Evolutionary conservation across 2,888 invertebrate genomes (phyloP).

Genomic region (Mechanitis messenoides): DNA sequence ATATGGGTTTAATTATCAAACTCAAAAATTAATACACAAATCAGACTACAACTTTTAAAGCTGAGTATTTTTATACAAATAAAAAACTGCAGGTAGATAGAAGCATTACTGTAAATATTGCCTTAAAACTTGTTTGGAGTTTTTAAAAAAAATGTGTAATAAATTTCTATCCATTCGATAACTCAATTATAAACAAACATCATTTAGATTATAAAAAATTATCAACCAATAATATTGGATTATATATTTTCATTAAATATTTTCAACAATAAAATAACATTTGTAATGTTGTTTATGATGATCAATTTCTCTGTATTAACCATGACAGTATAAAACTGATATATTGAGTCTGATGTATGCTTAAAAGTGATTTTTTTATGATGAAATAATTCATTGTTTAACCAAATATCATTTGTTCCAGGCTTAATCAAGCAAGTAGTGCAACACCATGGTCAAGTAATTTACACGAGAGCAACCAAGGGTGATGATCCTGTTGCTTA

Average conservation of each 20-base stretch:
- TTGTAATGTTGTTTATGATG: constrained; percentile 44
- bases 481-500: constrained; percentile 90
- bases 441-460: constrained; percentile 96
- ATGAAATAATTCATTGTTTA: constrained; percentile 5
- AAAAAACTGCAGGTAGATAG: no score
- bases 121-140: no score
- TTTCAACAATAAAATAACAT: no score
- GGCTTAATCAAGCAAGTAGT: constrained; percentile 96
- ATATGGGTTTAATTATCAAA: no score
- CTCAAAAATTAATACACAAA: no score
- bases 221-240: neutral
- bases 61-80: no score
- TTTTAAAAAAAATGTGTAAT: no score
- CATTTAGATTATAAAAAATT: neutral
- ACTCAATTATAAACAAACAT: constrained; percentile 3
- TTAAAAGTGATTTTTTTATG: neutral
- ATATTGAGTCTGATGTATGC: constrained; percentile 78
- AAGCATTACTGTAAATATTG: no score
- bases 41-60: no score
- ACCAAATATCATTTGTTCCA: constrained; percentile 51
- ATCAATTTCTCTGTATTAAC: constrained; percentile 52
- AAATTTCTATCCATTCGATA: neutral
- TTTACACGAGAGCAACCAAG: constrained; percentile 97
- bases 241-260: no score
- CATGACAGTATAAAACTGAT: constrained; percentile 73